Base-by-base conservation (phyloP, 2,888 invertebrate genomes). In the Sphinx pinastri region DNA sequence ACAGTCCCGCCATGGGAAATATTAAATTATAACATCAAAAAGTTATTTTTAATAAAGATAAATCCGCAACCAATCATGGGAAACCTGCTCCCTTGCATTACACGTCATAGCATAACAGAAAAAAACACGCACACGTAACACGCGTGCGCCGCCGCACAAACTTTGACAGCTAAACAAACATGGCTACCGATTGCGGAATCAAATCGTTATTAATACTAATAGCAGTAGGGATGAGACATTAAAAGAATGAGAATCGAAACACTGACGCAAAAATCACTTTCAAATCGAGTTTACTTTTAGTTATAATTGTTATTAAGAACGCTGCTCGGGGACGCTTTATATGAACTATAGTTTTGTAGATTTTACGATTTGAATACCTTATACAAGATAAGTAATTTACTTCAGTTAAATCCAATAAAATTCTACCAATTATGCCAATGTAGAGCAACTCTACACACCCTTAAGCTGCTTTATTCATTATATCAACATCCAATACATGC, bases 101-200 rank as follows among this genome's bases (percentile, higher is more conserved):
- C 79, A 81, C 78, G 79, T 80, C 79, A 80, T 77, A 78, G 84
- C 76, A 83, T 85, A 84, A 89, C 88, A 88, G 89, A 87, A 91
- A 91, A 88, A 85, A 88, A 86, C 81, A 83, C 84, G 38, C 85
- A 68, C 91, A 86, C 92, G 91, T 88, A 91, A 47, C 90, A 75
- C 85, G 87, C 90, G 81, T 83, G 89, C 87, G 89, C 75, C 81
- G 73, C 68, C 72, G 77, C 79, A 76, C 79, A 83, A 83, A 83
- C 80, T 88, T 85, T 90, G 90, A 91, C 91, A 91, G 90, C 91
- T 92, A 92, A 85, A 88, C 85, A 90, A 92, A 92, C 91, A 92
- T 90, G 90, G 90, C 87, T 70, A 75, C 83, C 84, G 91, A 91
- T 92, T 89, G 84, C 84, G 82, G 80, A 88, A 91, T 91, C 89